phyloP scores from a whole-genome alignment of 1,140 invertebrate species.

The Drosophila equinoxialis region DNA sequence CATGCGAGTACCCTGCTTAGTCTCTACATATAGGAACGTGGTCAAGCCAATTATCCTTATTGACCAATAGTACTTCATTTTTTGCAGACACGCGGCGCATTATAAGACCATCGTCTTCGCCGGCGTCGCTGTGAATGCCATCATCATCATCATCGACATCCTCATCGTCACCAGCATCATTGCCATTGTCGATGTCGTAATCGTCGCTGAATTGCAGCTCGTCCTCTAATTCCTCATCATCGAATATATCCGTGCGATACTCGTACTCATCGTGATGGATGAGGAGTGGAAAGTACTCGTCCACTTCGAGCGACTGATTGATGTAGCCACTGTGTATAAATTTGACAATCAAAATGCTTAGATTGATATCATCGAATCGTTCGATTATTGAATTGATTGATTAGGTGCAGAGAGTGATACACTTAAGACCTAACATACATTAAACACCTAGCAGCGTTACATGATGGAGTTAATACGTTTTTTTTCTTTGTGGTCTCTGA shows the following conservation, averaged over 20 bases:
- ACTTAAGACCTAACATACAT: slow-evolving; percentile 28
- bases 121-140: slow-evolving; percentile 27
- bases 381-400: slow-evolving; percentile 28
- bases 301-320: slow-evolving; percentile 94
- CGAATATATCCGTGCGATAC: slow-evolving; percentile 72
- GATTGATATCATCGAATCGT: slow-evolving; percentile 29
- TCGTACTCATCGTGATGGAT: slow-evolving; percentile 68
- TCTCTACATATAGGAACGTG: neutral
- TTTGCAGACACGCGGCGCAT: slow-evolving; percentile 38
- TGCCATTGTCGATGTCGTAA: slow-evolving; percentile 44
- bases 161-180: slow-evolving; percentile 25
- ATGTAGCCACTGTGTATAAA: slow-evolving; percentile 91
- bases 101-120: slow-evolving; percentile 26
- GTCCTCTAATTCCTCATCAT: slow-evolving; percentile 71
- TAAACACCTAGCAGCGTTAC: slow-evolving; percentile 63
- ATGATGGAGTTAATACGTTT: slow-evolving; percentile 67
- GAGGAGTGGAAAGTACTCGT: slow-evolving; percentile 93
- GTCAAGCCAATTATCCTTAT: too few relatives aligned
- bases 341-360: slow-evolving; percentile 72
- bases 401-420: slow-evolving; percentile 35
- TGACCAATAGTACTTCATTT: slow-evolving; percentile 34
- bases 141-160: slow-evolving; percentile 21
- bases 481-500: slow-evolving; percentile 28
- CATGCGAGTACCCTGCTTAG: slow-evolving; percentile 1
- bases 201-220: slow-evolving; percentile 79